Base-by-base conservation (phyloP, 2,797 vertebrate genomes). In the Anguilla pacifica region DNA sequence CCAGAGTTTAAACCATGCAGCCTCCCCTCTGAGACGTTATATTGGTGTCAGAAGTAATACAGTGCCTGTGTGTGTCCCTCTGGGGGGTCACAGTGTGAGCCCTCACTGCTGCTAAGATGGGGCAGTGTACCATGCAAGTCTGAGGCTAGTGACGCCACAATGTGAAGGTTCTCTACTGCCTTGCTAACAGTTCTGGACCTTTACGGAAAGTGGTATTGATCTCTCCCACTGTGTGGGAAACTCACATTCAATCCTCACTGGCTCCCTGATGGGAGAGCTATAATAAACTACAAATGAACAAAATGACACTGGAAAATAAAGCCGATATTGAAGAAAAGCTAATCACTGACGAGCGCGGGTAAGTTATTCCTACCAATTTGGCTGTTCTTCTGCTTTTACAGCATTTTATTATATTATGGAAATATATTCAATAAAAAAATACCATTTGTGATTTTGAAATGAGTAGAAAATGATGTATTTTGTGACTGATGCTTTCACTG, bases 211-310 rank as follows among this genome's bases (percentile, higher is more conserved):
- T n/a, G 46, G 2, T 51, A 82, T 49, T n/a, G 79, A 82, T 43
- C 31, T 43, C 74, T 46, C 74, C 74, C 15, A 19, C 74, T 79
- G 74, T 43, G 74, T 79, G 74, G 74, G 74, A 79, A 46, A 79
- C 74, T 43, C 6, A 43, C 17, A 35, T 79, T 79, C 74, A 35
- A 79, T 79, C 74, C 74, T 39, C 31, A 77, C 28, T 3, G 72
- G 17, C 35, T 35, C 74, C 74, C 74, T 28, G 39, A 43, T 79
- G 74, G 17, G 13, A 46, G 5, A 43, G 35, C 74, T 43, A 79
- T 79, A 79, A 79, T 79, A 79, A 79, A 79, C 35, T 17, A 79
- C 39, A 46, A 79, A 79, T 19, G 74, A 79, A 79, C 74, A 43
- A 17, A 79, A 79, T 46, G 39, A 79, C 28, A 79, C 74, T 4